Base-by-base conservation (phyloP, 2,113 vertebrate genomes). In the Ctenodactylus gundi region DNA sequence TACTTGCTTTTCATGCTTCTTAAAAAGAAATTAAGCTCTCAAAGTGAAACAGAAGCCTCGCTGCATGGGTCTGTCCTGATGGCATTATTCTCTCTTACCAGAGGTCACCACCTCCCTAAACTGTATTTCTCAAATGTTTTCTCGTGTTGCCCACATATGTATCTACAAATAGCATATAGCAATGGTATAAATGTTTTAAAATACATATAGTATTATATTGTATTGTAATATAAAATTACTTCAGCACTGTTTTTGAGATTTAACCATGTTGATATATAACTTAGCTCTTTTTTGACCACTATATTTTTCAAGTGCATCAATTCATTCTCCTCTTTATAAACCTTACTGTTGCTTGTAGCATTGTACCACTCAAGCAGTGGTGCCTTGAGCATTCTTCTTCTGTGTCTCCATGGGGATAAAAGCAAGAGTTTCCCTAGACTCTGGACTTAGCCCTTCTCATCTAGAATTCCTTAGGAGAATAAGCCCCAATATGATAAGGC, bases 401-500 rank as follows among this genome's bases (percentile, higher is more conserved):
- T 68, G 0, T 92, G 46, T 62, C 55, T 94, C 57, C 78, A 36
- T 65, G n/a, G 62, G 58, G 51, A 67, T 93, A 87, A 87, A 94
- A 93, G 70, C 14, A 92, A 85, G 77, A 81, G 17, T 86, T 88
- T 92, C 78, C 90, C n/a, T 70, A 72, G 53, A 88, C 78, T 88
- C 76, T 85, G 72, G 65, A 85, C 15, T 60, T 77, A 78, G 12
- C 23, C 39, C 72, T 94, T 96, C 60, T 83, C 41, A 34, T 73
- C 46, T 51, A 94, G 77, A 90, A 93, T 85, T 93, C 77, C 25
- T 88, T 20, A 34, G 62, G 85, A 94, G 77, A 93, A 85, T 85
- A 77, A 90, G n/a, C n/a, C n/a, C 53, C 15, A 53, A 3, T 75
- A 64, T 36, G 72, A 31, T 90, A 81, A 62, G 34, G 27, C 34